Base-by-base conservation (phyloP, 2,888 invertebrate genomes). In the Nymphalis c-album region DNA sequence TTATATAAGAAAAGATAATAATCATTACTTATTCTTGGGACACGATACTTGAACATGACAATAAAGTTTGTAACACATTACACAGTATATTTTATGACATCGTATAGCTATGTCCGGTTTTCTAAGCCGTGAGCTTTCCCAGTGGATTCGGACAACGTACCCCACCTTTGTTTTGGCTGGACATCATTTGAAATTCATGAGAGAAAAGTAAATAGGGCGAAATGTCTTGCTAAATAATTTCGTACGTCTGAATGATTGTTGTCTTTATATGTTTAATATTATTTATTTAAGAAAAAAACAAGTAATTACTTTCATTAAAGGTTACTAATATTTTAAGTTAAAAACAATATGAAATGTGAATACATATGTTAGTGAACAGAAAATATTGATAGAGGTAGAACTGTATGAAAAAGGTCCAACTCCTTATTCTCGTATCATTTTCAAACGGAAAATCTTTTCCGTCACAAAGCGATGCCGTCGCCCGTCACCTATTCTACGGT, bases 401-500 rank as follows among this genome's bases (percentile, higher is more conserved):
- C 0, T 13, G 40, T 40, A 3, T 40, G 40, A 40, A 13, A 40
- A 40, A 40, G 45, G 46, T 26, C 40, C 17, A 20, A 58, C 65
- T 63, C 50, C 4, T 40, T 13, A 40, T 40, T 63, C 51, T 51
- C 62, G 62, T 69, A 69, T 66, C 65, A 69, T 48, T 69, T 66
- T 69, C 62, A 61, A 68, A 68, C 50, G 40, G 13, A 40, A 40
- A 40, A 40, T 13, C 64, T 48, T 62, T 60, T 70, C 64, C 60
- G 13, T 40, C 73, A 73, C 69, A 73, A 66, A 72, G 73, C 76
- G 79, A 80, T 75, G 76, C 79, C 78, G 77, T 78, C 78, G 40
- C 4, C 40, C 13, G 40, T 13, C 40, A 83, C 80, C 81, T 83
- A 81, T 84, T 82, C 61, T 46, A 31, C 78, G 74, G 80, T 82